Evolutionary conservation across 2,797 vertebrate species (phyloP).

Genomic region (Myotis pilosus): DNA sequence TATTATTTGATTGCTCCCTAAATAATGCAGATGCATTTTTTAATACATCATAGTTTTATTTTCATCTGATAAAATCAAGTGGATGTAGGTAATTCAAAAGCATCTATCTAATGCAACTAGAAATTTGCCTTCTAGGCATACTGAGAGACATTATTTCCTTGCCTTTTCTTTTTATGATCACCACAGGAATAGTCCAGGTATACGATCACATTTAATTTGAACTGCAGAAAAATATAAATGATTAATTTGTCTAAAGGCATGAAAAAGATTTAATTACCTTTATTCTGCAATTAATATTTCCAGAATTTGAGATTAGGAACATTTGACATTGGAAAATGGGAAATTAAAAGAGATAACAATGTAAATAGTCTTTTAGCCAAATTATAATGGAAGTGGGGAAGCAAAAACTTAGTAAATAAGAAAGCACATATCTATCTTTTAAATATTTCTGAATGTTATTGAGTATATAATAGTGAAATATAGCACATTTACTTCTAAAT

Average conservation of each 20-base stretch:
- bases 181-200: background rate
- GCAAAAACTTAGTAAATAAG: slow-evolving; percentile 10
- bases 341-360: background rate
- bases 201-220: background rate
- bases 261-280: background rate
- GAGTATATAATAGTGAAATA: background rate
- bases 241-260: background rate
- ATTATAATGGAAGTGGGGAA: slow-evolving; percentile 4
- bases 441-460: slow-evolving; percentile 49
- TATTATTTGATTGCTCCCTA: slow-evolving; percentile 51
- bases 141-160: background rate
- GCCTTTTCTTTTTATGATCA: background rate
- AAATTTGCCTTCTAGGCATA: background rate
- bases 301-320: background rate
- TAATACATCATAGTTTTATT: slow-evolving; percentile 15
- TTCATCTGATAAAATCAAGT: slow-evolving; percentile 56
- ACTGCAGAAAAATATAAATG: background rate
- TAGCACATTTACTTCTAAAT: background rate
- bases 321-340: background rate
- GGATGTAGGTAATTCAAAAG: background rate
- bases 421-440: slow-evolving; percentile 43
- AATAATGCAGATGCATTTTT: slow-evolving; percentile 27
- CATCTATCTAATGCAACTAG: background rate
- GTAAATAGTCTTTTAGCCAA: background rate
- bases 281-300: background rate